Base-by-base conservation (phyloP, 2,797 vertebrate genomes). In the Hozukius guyotensis region DNA sequence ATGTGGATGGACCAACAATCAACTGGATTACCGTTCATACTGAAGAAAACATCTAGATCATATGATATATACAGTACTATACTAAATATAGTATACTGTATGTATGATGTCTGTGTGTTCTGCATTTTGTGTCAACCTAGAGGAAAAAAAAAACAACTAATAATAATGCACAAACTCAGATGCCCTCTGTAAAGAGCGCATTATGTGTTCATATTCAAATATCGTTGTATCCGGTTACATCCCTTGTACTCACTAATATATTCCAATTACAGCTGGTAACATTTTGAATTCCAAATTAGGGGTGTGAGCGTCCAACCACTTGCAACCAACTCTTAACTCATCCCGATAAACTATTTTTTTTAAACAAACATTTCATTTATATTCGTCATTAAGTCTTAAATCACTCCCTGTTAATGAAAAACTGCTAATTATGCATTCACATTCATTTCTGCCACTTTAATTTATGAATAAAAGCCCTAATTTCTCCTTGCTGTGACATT, bases 381-480 rank as follows among this genome's bases (percentile, higher is more conserved):
- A 66, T 79, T 88, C 67, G 65, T 89, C 70, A 80, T 80, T 77
- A 80, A 63, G 55, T 79, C 42, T 66, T 72, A 42, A 87, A 87
- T 90, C 49, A 77, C 56, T 80, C 49, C 49, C 36, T 62, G 61
- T 72, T 87, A 87, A 88, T 81, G 72, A 84, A 55, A 55, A 62
- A 75, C 46, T 53, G 32, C 52, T 76, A 79, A 87, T 89, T 87
- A 86, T 75, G 61, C 68, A 75, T 86, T 82, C 80, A 79, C 70
- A 82, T 85, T 84, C 20, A 87, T 92, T 85, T 81, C 65, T 68
- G 69, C 81, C 74, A 75, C 67, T 82, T 88, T 81, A 31, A 80
- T 84, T 86, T 52, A 68, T 72, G 31, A 67, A 32, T 27, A 63
- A 68, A 59, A 8, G 18, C 24, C 22, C 42, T 78, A 5, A 82